These are phyloP conservation scores for Pagetopsis macropterus DNA, from an alignment of 2,797 vertebrate genomes.

Conservation along the genomic window DNA sequence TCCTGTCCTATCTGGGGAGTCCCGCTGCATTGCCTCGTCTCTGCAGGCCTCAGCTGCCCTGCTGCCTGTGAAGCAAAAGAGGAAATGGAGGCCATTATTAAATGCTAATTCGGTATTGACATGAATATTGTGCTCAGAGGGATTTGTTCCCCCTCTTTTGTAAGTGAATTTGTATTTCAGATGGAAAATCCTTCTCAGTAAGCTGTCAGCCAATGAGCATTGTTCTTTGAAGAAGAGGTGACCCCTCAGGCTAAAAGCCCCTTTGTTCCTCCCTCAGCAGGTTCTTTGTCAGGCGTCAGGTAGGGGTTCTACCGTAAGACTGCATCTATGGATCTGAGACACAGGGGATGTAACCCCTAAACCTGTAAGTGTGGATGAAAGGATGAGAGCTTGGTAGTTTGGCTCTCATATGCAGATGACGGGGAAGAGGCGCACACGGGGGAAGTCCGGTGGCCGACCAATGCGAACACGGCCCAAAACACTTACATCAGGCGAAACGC, in stretches of 20 bases:
- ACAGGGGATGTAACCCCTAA: conserved; percentile 20
- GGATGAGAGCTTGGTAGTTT: background rate
- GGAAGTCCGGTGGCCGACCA: too few species aligned
- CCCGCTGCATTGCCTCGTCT: conserved; percentile 53
- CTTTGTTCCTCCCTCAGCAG: conserved; percentile 39
- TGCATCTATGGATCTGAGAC: conserved; percentile 4
- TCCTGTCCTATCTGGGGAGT: conserved; percentile 34
- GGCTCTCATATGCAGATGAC: too few species aligned
- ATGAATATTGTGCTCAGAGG: conserved; percentile 48
- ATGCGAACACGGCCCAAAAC: too few species aligned
- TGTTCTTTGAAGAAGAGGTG: conserved; percentile 52
- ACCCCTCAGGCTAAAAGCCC: conserved; percentile 33
- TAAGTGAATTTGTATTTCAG: conserved; percentile 60
- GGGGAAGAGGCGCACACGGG: too few species aligned
- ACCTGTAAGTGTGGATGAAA: background rate
- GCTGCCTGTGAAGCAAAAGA: conserved; percentile 51
- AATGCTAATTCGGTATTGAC: conserved; percentile 68
- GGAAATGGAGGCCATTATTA: conserved; percentile 72
- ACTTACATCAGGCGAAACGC: too few species aligned
- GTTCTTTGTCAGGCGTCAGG: conserved; percentile 53
- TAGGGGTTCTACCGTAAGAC: conserved; percentile 36
- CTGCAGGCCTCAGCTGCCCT: conserved; percentile 58
- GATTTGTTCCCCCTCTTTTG: conserved; percentile 21
- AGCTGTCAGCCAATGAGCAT: conserved; percentile 20
- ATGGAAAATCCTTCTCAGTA: conserved; percentile 31